Percentiles rank a stretch among this genome's conserved stretches.
Evolutionary conservation across 2,113 vertebrate species (phyloP).

Genomic region (Opisthocomus hoazin): DNA sequence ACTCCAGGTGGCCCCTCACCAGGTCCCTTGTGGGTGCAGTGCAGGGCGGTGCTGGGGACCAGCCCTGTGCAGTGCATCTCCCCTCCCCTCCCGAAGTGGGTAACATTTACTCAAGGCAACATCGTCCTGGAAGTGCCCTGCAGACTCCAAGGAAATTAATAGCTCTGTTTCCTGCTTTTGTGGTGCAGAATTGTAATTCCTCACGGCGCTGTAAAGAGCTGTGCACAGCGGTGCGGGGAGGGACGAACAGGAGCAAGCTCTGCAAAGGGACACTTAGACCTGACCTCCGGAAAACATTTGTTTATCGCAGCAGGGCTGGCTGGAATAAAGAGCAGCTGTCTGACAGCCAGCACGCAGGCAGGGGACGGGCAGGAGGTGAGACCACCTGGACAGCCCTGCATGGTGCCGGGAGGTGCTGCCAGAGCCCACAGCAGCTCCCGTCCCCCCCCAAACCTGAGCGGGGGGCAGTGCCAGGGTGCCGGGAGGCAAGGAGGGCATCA

Average conservation of each 20-base stretch:
- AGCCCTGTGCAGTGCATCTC: too few species aligned
- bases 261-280: neutral
- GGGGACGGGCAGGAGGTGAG: neutral
- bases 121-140: neutral
- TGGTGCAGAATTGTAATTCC: conserved; percentile 55
- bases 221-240: neutral
- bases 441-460: neutral
- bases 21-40: neutral
- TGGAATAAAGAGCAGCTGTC: neutral
- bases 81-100: neutral
- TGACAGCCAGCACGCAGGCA: neutral
- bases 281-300: neutral
- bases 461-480: neutral
- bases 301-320: neutral
- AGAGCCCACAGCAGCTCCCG: rapidly evolving
- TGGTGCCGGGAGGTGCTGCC: rapidly evolving
- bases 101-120: neutral
- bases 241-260: neutral
- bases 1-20: rapidly evolving
- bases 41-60: neutral
- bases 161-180: conserved; percentile 12
- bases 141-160: conserved; percentile 26
- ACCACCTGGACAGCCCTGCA: rapidly evolving
- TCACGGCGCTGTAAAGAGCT: neutral
- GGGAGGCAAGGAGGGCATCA: neutral